Percentiles rank a stretch among this genome's conserved stretches.
Conservation (phyloP, 2,113 vertebrate genomes). For the Ploceus nigricollis region DNA sequence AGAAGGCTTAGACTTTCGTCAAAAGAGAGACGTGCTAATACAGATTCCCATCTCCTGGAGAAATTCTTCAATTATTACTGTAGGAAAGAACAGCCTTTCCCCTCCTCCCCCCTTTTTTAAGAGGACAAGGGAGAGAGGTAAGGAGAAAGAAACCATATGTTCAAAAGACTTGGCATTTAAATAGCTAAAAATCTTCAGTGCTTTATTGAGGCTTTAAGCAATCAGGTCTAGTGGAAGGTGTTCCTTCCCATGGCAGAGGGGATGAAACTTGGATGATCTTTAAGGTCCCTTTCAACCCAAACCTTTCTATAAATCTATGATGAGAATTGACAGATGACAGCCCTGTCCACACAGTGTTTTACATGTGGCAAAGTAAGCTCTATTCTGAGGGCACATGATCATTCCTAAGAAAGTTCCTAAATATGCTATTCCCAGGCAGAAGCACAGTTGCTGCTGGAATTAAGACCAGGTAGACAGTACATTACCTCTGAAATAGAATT, state of each 20-base stretch:
- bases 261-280: not conserved
- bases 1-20: not conserved
- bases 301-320: not conserved
- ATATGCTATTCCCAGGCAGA: fast-evolving
- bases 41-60: not conserved
- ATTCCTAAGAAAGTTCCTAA: not conserved
- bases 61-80: not conserved
- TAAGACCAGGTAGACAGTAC: not conserved
- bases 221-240: not conserved
- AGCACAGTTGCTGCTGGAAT: fast-evolving
- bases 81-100: not conserved
- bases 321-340: not conserved
- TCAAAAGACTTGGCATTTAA: not conserved
- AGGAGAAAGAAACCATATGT: not conserved
- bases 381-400: not conserved
- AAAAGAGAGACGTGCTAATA: not conserved
- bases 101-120: fast-evolving
- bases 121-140: not conserved
- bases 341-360: not conserved
- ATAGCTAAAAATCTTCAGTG: not conserved
- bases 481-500: not conserved
- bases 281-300: not conserved
- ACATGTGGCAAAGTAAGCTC: not conserved
- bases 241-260: not conserved
- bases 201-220: not conserved